phyloP scores from a whole-genome alignment of 2,113 vertebrate genomes.

The Syrrhaptes paradoxus region DNA sequence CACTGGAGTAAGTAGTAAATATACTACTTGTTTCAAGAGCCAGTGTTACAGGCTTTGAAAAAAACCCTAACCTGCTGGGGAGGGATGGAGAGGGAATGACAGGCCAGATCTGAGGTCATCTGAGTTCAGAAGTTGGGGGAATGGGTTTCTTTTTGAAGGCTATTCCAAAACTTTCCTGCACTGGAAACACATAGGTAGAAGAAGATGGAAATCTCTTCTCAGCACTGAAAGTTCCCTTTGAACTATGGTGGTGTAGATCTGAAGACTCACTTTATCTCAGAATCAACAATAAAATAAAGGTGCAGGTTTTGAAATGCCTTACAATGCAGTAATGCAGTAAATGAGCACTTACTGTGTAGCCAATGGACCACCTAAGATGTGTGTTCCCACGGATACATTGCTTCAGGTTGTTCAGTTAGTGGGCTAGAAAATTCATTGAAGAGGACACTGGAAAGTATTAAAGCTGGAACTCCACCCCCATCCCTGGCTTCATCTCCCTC shows the following conservation, averaged over 20 bases:
- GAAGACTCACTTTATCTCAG: not conserved
- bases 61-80: accelerated
- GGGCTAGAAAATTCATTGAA: not conserved
- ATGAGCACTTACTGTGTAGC: not conserved
- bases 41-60: not conserved
- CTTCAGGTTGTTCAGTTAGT: not conserved
- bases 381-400: not conserved
- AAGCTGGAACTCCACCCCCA: not conserved
- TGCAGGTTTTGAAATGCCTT: not conserved
- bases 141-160: not conserved
- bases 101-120: not conserved
- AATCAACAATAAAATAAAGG: not conserved
- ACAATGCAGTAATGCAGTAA: not conserved
- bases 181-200: not conserved
- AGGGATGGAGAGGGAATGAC: not conserved
- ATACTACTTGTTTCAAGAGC: not conserved
- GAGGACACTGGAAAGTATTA: not conserved
- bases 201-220: not conserved
- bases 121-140: not conserved
- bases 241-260: not conserved
- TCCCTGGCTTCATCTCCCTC: not conserved
- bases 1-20: not conserved
- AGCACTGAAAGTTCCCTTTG: not conserved
- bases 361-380: accelerated
- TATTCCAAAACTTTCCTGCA: not conserved